A percentile compares a stretch with the other conserved stretches of the same genome.
Evolutionary conservation across 2,797 vertebrate genomes (phyloP).

Genomic region (Sciurus carolinensis): DNA sequence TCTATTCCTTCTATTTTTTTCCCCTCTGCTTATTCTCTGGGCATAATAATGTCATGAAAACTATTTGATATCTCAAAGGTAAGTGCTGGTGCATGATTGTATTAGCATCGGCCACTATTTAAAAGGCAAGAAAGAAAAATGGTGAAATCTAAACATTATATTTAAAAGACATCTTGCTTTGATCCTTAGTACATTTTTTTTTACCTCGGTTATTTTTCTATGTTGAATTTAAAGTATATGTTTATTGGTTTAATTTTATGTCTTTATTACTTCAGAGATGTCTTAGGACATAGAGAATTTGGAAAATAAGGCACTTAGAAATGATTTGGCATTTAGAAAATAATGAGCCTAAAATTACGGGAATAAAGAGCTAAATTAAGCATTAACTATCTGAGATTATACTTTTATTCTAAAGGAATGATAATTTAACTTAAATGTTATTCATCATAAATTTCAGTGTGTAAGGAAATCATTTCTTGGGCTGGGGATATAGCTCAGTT

Average conservation of each 20-base stretch:
- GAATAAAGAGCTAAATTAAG: conserved; percentile 43
- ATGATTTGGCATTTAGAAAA: not conserved
- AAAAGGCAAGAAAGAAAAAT: not conserved
- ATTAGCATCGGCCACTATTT: not conserved
- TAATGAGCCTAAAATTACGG: not conserved
- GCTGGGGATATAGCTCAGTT: too few relatives aligned
- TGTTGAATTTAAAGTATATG: conserved; percentile 41
- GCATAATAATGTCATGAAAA: not conserved
- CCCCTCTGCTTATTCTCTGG: not conserved
- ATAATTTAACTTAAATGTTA: conserved; percentile 3
- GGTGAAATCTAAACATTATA: not conserved
- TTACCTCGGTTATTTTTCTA: conserved; percentile 2
- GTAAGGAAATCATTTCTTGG: not conserved
- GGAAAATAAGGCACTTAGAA: conserved; percentile 37
- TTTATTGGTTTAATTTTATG: conserved; percentile 21
- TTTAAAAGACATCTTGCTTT: not conserved
- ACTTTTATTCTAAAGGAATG: conserved; percentile 7
- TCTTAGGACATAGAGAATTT: conserved; percentile 19
- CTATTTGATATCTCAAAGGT: conserved; percentile 24
- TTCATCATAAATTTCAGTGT: not conserved
- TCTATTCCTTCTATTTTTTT: not conserved
- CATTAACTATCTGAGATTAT: not conserved
- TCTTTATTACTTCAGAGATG: conserved; percentile 4
- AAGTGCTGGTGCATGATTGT: not conserved
- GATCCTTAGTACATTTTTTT: conserved; percentile 11